phyloP scores from a whole-genome alignment of 2,797 vertebrate genomes.

The Dallia pectoralis region DNA sequence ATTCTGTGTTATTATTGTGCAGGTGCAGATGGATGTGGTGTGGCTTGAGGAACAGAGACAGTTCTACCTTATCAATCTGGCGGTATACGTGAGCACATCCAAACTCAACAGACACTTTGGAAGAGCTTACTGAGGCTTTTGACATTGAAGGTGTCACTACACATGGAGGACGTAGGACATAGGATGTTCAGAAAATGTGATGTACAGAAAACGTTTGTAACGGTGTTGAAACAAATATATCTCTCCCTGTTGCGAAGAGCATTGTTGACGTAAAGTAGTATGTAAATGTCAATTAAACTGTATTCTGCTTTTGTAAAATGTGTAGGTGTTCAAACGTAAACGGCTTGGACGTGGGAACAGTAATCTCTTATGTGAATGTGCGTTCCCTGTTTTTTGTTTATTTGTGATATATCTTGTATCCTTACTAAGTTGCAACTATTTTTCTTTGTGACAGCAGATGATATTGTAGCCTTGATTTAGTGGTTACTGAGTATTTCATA shows the following conservation, averaged over 20 bases:
- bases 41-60: slow-evolving; percentile 71
- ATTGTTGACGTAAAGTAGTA: no score
- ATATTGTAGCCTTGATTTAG: slow-evolving; percentile 15
- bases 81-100: slow-evolving; percentile 69
- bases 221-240: no score
- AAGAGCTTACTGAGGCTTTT: slow-evolving; percentile 72
- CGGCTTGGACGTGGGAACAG: no score
- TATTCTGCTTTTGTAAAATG: no score
- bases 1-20: background rate
- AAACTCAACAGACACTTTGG: slow-evolving; percentile 84
- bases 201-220: no score
- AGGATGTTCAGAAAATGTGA: no score
- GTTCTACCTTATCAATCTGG: slow-evolving; percentile 76
- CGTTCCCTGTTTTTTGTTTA: background rate
- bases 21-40: slow-evolving; percentile 46
- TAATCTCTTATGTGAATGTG: background rate
- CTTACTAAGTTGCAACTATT: slow-evolving; percentile 10
- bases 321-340: no score
- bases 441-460: slow-evolving; percentile 21
- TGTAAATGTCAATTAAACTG: no score
- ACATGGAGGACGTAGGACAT: no score
- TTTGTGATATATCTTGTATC: background rate
- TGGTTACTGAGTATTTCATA: slow-evolving; percentile 27
- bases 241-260: no score
- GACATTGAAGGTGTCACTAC: background rate